These are phyloP conservation scores for Zingel zingel DNA, from an alignment of 2,113 vertebrate species.

Conservation along the genomic window DNA sequence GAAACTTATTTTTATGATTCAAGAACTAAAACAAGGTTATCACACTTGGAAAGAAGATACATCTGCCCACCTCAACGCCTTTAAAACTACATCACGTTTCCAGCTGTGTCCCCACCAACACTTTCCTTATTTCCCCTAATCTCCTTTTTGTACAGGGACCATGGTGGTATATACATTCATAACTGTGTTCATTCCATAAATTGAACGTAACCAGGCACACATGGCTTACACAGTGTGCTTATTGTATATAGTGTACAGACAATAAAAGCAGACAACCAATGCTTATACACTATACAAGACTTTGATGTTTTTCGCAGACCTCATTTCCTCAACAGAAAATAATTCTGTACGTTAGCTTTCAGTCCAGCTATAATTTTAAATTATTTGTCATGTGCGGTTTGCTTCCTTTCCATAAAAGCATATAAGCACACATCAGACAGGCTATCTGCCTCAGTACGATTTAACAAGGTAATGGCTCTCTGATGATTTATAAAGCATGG, in stretches of 20 bases:
- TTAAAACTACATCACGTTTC: slow-evolving; percentile 4
- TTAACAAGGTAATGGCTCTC: slow-evolving; percentile 68
- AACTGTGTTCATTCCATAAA: not conserved
- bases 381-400: slow-evolving; percentile 62
- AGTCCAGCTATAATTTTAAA: slow-evolving; percentile 50
- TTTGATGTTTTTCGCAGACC: slow-evolving; percentile 25
- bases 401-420: slow-evolving; percentile 60
- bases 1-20: not conserved
- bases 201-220: not conserved
- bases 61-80: not conserved
- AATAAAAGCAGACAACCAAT: not conserved
- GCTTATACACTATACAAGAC: not conserved
- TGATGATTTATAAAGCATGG: slow-evolving; percentile 56
- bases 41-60: not conserved
- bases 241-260: not conserved
- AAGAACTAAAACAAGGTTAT: slow-evolving; percentile 2
- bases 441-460: slow-evolving; percentile 46
- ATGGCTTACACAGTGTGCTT: not conserved
- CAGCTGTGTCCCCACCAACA: not conserved
- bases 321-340: slow-evolving; percentile 18
- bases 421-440: slow-evolving; percentile 63
- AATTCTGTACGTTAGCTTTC: not conserved
- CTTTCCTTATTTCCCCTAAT: not conserved
- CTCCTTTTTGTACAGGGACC: not conserved
- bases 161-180: not conserved